Evolutionary conservation across 2,113 vertebrate genomes (phyloP), one percentile per base, ranked within the genome.

Genomic region (Chlorodrepanis virens): DNA sequence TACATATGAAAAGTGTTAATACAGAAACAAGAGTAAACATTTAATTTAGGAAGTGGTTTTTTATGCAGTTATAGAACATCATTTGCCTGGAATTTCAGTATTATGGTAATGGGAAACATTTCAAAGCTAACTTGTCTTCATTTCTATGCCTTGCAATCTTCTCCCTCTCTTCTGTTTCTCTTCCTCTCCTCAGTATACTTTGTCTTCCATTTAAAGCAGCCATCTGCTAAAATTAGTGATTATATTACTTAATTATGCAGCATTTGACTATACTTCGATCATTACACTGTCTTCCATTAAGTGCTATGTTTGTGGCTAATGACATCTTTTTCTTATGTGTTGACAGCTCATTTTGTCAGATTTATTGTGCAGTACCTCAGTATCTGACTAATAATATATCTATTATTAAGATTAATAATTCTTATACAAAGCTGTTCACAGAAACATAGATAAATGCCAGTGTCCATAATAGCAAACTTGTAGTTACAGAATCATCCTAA

Each of bases 261-360:
- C 20, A 69, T 92, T 95, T 89, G 35, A 69, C 87, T 85, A 65
- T 24, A 92, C 91, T 96, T 97, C 94, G 87, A 85, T 93, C 31
- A 2, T 69, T 89, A 74, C 49, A n/a, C 28, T 69, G 39, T 86
- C 88, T 96, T 80, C 42, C 54, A 81, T 95, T 95, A 94, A 89
- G 78, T 69, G 79, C 35, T 93, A 76, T 96, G 67, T 90, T 97
- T 97, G 70, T 82, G 21, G 77, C 39, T 97, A 97, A 96, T 89
- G 74, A 37, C 52, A 77, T 95, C 60, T 82, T 89, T 95, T 96
- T 87, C 76, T 91, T 83, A 69, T n/a, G 27, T 75, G 69, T 86
- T 0, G 7, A 90, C 56, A 74, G 71, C 67, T 89, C 61, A 87
- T 95, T 96, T 95, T 95, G 56, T 89, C 86, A 93, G 75, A 95